Evolutionary conservation across 1,140 invertebrate genomes (phyloP).

Genomic region (Calliopsis andreniformis): DNA sequence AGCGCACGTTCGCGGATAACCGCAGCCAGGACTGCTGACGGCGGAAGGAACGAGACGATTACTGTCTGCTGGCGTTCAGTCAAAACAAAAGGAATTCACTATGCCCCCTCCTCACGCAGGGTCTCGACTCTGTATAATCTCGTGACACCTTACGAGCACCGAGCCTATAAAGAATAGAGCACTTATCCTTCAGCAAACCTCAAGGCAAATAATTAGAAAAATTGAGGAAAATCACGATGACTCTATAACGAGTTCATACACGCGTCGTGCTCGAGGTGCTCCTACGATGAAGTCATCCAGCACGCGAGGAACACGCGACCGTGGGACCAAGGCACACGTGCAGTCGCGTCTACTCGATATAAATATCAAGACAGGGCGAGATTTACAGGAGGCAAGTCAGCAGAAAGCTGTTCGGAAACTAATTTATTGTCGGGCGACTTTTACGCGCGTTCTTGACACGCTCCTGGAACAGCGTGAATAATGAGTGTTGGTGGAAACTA

Average conservation of each 20-base stretch:
- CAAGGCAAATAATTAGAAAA: no score
- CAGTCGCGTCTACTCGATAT: conserved; percentile 3
- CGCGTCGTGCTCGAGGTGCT: no score
- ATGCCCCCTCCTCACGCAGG: neutral
- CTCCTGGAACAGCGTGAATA: no score
- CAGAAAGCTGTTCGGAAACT: conserved; percentile 1
- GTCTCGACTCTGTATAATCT: no score
- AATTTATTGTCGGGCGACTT: conserved; percentile 20
- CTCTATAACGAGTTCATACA: no score
- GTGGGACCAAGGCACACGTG: conserved; percentile 5
- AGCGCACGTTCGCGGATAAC: conserved; percentile 22
- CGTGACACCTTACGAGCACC: neutral
- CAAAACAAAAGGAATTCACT: conserved; percentile 55
- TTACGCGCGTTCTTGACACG: neutral
- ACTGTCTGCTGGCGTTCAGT: conserved; percentile 58
- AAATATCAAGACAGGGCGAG: conserved; percentile 32
- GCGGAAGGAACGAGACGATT: conserved; percentile 31
- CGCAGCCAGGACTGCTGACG: conserved; percentile 32
- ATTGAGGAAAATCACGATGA: no score
- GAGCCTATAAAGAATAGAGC: no score
- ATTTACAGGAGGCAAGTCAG: no score
- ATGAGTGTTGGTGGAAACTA: no score
- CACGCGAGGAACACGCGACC: neutral
- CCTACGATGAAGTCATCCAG: no score
- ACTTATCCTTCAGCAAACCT: no score